phyloP scores from a whole-genome alignment of 37 sponge, comb jelly and placozoan species.

The Tethya wilhelma region DNA sequence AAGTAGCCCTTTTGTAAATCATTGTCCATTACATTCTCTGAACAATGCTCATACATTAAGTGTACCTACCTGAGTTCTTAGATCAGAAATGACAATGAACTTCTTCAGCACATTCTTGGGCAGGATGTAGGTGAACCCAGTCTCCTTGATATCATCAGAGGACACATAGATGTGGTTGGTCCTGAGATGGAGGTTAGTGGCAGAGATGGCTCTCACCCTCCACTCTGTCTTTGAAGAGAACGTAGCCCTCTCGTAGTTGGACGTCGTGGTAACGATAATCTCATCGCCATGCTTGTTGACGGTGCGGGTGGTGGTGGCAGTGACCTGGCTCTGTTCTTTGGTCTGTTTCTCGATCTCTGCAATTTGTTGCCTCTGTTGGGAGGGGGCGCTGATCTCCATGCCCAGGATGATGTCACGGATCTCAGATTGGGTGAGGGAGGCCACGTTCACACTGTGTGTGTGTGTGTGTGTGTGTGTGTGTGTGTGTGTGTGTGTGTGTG shows the following conservation, averaged over 20 bases:
- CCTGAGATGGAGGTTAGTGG: slow-evolving; percentile 99
- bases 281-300: slow-evolving; percentile 98
- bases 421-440: slow-evolving; percentile 97
- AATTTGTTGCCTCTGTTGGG: slow-evolving; percentile 97
- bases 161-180: slow-evolving; percentile 99
- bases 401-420: slow-evolving; percentile 99
- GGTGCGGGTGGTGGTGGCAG: slow-evolving; percentile 97
- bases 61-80: slow-evolving; percentile 88
- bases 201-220: slow-evolving; percentile 98
- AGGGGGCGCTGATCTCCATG: slow-evolving; percentile 99
- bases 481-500: no score
- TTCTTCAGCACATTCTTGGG: slow-evolving; percentile 99
- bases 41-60: no score
- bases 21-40: no score
- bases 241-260: slow-evolving; percentile 96
- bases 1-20: no score
- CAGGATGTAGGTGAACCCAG: slow-evolving; percentile 98
- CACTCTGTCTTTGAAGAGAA: slow-evolving; percentile 99
- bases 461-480: no score
- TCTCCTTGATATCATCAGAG: slow-evolving; percentile 99
- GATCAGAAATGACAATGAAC: slow-evolving; percentile 96
- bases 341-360: slow-evolving; percentile 99
- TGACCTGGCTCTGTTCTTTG: slow-evolving; percentile 97
- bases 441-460: slow-evolving; percentile 99
- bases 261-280: slow-evolving; percentile 96